phyloP scores from a whole-genome alignment of 2,888 invertebrate species.

The Pseudeuparius sepicola region DNA sequence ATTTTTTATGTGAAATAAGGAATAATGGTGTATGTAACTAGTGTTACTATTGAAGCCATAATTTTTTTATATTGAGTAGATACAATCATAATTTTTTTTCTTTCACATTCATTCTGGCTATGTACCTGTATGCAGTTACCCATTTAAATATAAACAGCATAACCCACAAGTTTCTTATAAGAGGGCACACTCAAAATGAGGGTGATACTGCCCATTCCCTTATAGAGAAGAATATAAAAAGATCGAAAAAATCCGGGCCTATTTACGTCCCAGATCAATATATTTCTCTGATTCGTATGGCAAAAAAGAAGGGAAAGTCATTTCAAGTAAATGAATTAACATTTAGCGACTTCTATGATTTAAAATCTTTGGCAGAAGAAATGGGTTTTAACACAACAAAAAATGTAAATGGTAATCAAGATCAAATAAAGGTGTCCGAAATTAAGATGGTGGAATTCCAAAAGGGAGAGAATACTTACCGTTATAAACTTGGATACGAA shows the following conservation, averaged over 20 bases:
- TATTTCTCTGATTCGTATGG: constrained; percentile 11
- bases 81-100: too few relatives aligned
- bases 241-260: constrained; percentile 13
- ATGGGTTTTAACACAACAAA: too few relatives aligned
- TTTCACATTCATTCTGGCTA: constrained; percentile 13
- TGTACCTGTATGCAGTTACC: constrained; percentile 13
- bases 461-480: too few relatives aligned
- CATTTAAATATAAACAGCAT: constrained; percentile 12
- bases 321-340: constrained; percentile 3
- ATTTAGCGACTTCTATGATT: constrained; percentile 8
- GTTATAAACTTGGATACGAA: constrained; percentile 4
- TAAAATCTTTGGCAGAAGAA: constrained; percentile 11
- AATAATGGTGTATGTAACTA: too few relatives aligned
- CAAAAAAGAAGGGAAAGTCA: neutral
- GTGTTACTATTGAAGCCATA: too few relatives aligned
- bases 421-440: too few relatives aligned
- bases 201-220: constrained; percentile 14
- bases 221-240: constrained; percentile 13
- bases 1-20: too few relatives aligned
- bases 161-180: constrained; percentile 16
- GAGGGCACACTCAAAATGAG: constrained; percentile 18
- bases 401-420: too few relatives aligned
- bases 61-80: too few relatives aligned
- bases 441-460: too few relatives aligned
- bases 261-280: constrained; percentile 16